These are phyloP conservation scores for Nudaria mundana DNA, from an alignment of 2,888 invertebrate genomes.

Conservation along the genomic window DNA sequence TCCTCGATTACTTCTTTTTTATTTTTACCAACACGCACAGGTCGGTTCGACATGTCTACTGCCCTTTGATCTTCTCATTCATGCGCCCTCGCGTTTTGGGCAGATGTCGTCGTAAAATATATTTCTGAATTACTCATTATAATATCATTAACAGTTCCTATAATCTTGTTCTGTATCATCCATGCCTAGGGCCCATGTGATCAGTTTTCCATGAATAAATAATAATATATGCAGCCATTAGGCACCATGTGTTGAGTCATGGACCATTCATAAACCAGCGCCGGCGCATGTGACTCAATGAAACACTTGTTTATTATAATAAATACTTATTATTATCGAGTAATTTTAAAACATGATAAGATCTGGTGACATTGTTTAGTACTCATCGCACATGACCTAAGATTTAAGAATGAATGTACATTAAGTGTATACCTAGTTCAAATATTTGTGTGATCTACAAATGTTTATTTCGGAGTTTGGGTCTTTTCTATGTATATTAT, in stretches of 20 bases:
- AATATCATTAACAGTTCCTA: slow-evolving; percentile 10
- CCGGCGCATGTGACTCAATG: slow-evolving; percentile 26
- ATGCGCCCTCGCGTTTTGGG: too few relatives aligned
- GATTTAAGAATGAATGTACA: background rate
- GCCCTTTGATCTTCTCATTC: too few relatives aligned
- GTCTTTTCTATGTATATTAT: too few relatives aligned
- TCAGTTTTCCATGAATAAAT: slow-evolving; percentile 42
- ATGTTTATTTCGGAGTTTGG: too few relatives aligned
- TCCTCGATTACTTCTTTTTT: too few relatives aligned
- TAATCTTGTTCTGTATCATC: slow-evolving; percentile 20
- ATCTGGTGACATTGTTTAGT: slow-evolving; percentile 20
- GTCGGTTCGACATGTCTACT: too few relatives aligned
- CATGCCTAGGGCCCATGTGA: too few relatives aligned
- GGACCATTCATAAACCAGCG: slow-evolving; percentile 20
- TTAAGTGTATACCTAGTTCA: too few relatives aligned
- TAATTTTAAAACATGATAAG: slow-evolving; percentile 32
- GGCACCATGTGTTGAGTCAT: slow-evolving; percentile 36
- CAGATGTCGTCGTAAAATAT: too few relatives aligned
- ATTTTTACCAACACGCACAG: too few relatives aligned
- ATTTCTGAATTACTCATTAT: too few relatives aligned
- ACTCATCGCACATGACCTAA: slow-evolving; percentile 12
- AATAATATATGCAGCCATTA: slow-evolving; percentile 26
- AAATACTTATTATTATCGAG: slow-evolving; percentile 30
- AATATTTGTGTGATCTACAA: too few relatives aligned
- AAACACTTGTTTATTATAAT: slow-evolving; percentile 27